phyloP scores from a whole-genome alignment of 2,113 vertebrate species.

The Podarcis raffonei region DNA sequence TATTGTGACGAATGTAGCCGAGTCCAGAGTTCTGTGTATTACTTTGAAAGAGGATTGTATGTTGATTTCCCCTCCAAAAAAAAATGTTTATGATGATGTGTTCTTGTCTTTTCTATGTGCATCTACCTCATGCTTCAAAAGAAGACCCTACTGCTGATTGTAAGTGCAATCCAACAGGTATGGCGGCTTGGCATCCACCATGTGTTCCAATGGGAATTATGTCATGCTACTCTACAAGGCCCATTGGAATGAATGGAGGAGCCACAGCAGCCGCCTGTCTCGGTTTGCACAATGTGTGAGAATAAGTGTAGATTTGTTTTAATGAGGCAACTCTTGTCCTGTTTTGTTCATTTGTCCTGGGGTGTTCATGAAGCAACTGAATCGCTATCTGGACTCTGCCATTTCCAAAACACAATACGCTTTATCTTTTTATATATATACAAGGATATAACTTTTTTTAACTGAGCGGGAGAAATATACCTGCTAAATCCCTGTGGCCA shows the following conservation, averaged over 20 bases:
- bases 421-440: conserved; percentile 45
- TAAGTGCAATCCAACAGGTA: neutral
- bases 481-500: conserved; percentile 76
- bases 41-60: conserved; percentile 77
- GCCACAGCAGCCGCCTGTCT: neutral
- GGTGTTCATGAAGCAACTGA: conserved; percentile 67
- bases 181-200: neutral
- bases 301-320: conserved; percentile 54
- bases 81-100: conserved; percentile 42
- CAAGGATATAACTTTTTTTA: conserved; percentile 38
- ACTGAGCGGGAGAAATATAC: conserved; percentile 58
- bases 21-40: conserved; percentile 49
- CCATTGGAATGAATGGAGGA: neutral
- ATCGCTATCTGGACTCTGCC: conserved; percentile 48
- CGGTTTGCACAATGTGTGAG: conserved; percentile 42
- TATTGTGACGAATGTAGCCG: no score
- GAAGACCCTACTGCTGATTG: conserved; percentile 75
- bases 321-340: conserved; percentile 61
- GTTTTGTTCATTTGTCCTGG: conserved; percentile 65
- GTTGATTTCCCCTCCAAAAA: conserved; percentile 38
- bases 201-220: neutral
- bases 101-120: conserved; percentile 70
- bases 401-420: conserved; percentile 67
- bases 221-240: neutral
- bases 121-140: conserved; percentile 92